Percentiles rank a stretch among this genome's conserved stretches.
phyloP scores from a whole-genome alignment of 2,113 vertebrate species.

The Tor tambroides region DNA sequence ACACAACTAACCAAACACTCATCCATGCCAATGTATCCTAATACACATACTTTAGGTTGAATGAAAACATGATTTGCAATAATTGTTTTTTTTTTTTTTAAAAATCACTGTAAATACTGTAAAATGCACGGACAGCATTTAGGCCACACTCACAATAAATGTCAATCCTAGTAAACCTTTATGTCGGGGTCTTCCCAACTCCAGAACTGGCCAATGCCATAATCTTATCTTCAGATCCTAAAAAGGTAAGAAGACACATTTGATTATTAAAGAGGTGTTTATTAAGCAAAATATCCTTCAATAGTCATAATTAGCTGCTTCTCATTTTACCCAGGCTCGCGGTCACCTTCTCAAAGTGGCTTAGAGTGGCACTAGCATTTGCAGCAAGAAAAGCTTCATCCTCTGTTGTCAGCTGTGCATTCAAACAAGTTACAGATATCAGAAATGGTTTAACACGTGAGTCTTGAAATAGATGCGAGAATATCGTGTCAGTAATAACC shows the following conservation, averaged over 20 bases:
- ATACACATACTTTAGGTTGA: background rate
- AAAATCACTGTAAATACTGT: background rate
- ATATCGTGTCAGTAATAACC: background rate
- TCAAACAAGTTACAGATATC: background rate
- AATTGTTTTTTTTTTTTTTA: background rate
- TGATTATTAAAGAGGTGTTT: background rate
- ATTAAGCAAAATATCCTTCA: background rate
- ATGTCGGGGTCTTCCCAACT: slow-evolving; percentile 86
- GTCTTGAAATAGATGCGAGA: background rate
- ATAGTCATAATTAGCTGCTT: background rate
- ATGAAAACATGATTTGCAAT: background rate
- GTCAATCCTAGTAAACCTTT: slow-evolving; percentile 16
- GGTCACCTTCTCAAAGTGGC: slow-evolving; percentile 94
- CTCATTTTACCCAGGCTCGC: slow-evolving; percentile 82
- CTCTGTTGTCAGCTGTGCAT: slow-evolving; percentile 83
- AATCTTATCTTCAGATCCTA: slow-evolving; percentile 96
- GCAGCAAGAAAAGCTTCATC: slow-evolving; percentile 89
- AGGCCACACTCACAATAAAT: background rate
- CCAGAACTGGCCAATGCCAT: slow-evolving; percentile 93
- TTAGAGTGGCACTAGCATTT: slow-evolving; percentile 87
- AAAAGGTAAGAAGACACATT: slow-evolving; percentile 33
- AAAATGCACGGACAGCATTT: slow-evolving; percentile 20
- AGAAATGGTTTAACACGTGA: background rate
- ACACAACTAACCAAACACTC: slow-evolving; percentile 69
- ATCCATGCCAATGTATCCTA: slow-evolving; percentile 48